Conservation (phyloP, 2,888 invertebrate species). For the Drosophila algonquin region DNA sequence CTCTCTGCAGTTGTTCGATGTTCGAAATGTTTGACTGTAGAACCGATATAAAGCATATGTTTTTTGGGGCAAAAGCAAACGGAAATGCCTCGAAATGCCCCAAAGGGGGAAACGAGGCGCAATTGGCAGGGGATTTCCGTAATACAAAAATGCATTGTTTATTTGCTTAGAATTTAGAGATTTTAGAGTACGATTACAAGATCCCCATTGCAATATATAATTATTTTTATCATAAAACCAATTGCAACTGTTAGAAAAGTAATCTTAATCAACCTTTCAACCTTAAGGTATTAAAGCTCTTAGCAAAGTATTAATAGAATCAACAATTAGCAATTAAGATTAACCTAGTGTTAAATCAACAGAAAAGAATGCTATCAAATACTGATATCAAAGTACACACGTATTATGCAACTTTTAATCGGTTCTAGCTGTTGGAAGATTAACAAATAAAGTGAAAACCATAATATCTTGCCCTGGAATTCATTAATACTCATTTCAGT, state of each 20-base stretch:
- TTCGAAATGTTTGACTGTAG: slow-evolving; percentile 10
- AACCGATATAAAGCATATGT: slow-evolving; percentile 68
- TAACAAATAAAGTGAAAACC: too few relatives aligned
- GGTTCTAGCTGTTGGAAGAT: too few relatives aligned
- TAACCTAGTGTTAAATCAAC: too few relatives aligned
- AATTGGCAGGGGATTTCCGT: slow-evolving; percentile 51
- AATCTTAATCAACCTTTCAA: background rate
- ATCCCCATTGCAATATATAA: background rate
- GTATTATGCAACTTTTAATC: too few relatives aligned
- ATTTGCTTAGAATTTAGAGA: slow-evolving; percentile 38
- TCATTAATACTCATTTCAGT: too few relatives aligned
- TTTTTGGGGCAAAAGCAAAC: slow-evolving; percentile 46
- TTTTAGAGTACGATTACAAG: background rate
- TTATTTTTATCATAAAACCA: background rate
- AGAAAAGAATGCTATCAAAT: too few relatives aligned
- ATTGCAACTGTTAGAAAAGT: background rate
- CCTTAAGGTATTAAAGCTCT: too few relatives aligned
- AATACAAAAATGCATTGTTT: slow-evolving; percentile 53
- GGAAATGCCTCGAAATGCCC: slow-evolving; percentile 53
- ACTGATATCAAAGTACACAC: too few relatives aligned
- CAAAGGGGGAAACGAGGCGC: slow-evolving; percentile 6
- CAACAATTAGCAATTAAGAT: too few relatives aligned
- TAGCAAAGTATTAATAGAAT: too few relatives aligned
- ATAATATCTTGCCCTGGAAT: too few relatives aligned
- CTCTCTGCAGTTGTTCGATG: background rate